Percentiles rank a stretch among this genome's conserved stretches.
These are phyloP conservation scores for Pasiphila rectangulata DNA, from an alignment of 2,888 invertebrate genomes.

Conservation along the genomic window DNA sequence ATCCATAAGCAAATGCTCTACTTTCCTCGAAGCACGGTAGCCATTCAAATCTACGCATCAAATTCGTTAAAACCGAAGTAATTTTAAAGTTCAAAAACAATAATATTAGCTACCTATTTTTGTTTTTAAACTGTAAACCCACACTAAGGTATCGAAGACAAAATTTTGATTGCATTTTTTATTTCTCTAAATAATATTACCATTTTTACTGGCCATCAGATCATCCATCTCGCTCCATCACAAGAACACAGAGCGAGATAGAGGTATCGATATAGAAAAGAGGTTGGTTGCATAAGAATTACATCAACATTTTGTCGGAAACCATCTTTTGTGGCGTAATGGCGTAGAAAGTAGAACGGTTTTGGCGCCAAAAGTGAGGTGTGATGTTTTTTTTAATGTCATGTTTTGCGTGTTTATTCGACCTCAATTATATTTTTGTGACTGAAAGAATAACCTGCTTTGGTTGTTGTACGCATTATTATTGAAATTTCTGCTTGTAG, in stretches of 20 bases:
- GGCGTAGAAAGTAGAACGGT: constrained; percentile 32
- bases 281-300: constrained; percentile 33
- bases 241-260: constrained; percentile 18
- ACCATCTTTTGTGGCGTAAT: constrained; percentile 32
- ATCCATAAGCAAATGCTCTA: too few relatives aligned
- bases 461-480: too few relatives aligned
- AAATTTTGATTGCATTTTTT: too few relatives aligned
- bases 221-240: constrained; percentile 8
- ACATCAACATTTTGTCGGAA: constrained; percentile 32
- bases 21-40: too few relatives aligned
- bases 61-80: not conserved
- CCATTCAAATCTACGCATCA: too few relatives aligned
- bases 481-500: too few relatives aligned
- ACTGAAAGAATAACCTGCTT: too few relatives aligned
- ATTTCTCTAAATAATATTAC: too few relatives aligned
- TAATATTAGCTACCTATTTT: constrained; percentile 3
- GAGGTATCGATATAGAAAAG: constrained; percentile 30
- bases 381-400: constrained; percentile 14
- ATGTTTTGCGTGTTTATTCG: not conserved
- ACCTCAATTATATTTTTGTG: constrained; percentile 8
- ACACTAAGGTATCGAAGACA: too few relatives aligned
- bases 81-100: constrained; percentile 2
- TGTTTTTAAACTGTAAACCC: too few relatives aligned
- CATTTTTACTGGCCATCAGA: not conserved
- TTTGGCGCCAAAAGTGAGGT: constrained; percentile 23